Evolutionary conservation across 2,888 invertebrate species (phyloP), one percentile per base, ranked within the genome.

Genomic region (Pammene fasciana): DNA sequence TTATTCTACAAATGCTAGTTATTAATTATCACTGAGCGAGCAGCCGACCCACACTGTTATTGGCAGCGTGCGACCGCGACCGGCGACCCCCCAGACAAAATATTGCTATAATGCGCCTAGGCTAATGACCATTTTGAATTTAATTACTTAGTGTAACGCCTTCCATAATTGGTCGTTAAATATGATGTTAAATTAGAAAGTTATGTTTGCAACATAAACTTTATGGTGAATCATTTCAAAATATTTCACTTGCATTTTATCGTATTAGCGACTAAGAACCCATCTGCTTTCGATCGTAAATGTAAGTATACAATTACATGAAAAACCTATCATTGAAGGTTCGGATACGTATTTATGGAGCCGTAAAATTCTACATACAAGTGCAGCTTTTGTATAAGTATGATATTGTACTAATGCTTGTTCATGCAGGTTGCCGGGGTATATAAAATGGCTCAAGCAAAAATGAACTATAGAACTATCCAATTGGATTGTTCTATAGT

Each of bases 71-170:
- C 76, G 74, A 73, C 75, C 76, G 73, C 71, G 72, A 74, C 62
- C 61, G 10, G 14, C 34, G 38, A 54, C 34, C 64, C 48, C 36
- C 43, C 43, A 14, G 34, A 18, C 18, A 36, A 14, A 62, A 62
- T 62, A 61, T 72, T 75, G 76, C 77, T 76, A 77, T 80, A 80
- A 78, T 80, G 79, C 78, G 76, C 68, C 70, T 80, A 75, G 74
- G 72, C 72, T 83, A 82, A 85, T 84, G 76, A 79, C 73, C 76
- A 75, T 78, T 83, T 79, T 75, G 70, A 71, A 72, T 75, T 81
- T 82, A 82, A 84, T 84, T 83, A 74, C 76, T 56, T 55, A 60
- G 59, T 68, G 54, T 57, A 72, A 74, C 73, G 71, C 76, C 48
- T 71, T 70, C 66, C 74, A 75, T 75, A 74, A 76, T 72, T 70